Conservation (phyloP, 30 jellyfish, hydroid and myxozoan genomes). For the Mastigias papua region DNA sequence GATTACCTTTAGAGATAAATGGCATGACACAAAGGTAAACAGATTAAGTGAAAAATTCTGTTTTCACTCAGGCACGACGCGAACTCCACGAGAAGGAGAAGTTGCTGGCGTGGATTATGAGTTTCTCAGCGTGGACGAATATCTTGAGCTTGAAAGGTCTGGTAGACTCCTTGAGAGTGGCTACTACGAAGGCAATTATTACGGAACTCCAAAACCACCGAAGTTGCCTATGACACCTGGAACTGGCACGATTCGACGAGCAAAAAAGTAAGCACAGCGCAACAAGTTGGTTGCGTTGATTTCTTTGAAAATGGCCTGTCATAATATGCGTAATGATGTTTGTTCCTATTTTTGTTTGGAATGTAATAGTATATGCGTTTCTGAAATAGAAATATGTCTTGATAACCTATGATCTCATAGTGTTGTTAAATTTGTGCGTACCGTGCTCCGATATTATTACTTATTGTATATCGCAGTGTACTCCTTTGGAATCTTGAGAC, state of each 20-base stretch:
- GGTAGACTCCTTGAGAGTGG: slow-evolving; percentile 97
- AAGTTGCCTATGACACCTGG: slow-evolving; percentile 99
- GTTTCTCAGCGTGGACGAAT: slow-evolving; percentile 87
- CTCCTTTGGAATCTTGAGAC: no score
- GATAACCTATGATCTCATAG: no score
- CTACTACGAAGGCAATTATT: slow-evolving; percentile 90
- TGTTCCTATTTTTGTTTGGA: no score
- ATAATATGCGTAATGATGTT: no score
- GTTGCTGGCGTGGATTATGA: slow-evolving; percentile 99
- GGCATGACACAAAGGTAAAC: background rate
- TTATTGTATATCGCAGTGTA: no score
- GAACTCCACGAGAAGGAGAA: slow-evolving; percentile 96
- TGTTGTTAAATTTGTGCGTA: no score
- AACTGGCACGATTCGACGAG: slow-evolving; percentile 92
- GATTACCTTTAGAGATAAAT: background rate
- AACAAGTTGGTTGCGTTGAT: no score
- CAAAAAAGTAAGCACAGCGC: slow-evolving; percentile 60
- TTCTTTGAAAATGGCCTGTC: no score
- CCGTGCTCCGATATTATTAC: no score
- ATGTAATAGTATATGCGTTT: no score
- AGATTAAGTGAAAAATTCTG: background rate
- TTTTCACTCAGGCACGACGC: slow-evolving; percentile 85
- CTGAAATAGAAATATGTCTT: no score
- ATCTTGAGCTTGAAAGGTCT: slow-evolving; percentile 90
- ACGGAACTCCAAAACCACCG: slow-evolving; percentile 99